Conservation (phyloP, 2,113 vertebrate genomes). For the Benitochromis conjunctus region DNA sequence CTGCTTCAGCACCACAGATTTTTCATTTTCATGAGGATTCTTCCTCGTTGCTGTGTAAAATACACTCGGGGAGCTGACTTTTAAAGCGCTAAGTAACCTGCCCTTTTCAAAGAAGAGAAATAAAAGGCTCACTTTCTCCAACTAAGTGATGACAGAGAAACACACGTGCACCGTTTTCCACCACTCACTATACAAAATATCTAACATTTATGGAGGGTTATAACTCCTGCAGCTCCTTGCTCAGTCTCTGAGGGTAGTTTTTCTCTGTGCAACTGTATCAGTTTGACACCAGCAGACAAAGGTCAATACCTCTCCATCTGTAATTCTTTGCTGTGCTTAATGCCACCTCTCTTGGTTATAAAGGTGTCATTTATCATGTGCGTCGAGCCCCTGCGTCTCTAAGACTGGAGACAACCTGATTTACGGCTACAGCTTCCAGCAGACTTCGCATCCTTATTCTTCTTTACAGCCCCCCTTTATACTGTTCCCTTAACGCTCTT, state of each 20-base stretch:
- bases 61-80: not conserved
- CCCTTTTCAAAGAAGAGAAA: constrained; percentile 19
- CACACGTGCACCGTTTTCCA: constrained; percentile 11
- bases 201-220: not conserved
- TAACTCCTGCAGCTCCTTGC: constrained; percentile 23
- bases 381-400: constrained; percentile 3
- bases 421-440: constrained; percentile 48
- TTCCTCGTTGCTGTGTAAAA: constrained; percentile 10
- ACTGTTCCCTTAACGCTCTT: constrained; percentile 37
- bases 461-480: constrained; percentile 11
- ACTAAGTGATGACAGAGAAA: constrained; percentile 23
- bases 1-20: constrained; percentile 9
- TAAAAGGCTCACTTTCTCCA: constrained; percentile 30
- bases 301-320: constrained; percentile 65
- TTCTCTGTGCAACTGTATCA: constrained; percentile 31
- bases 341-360: constrained; percentile 47
- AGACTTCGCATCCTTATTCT: constrained; percentile 55
- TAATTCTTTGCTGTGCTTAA: constrained; percentile 41
- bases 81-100: constrained; percentile 20
- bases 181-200: not conserved
- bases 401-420: constrained; percentile 40
- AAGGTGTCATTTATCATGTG: constrained; percentile 52
- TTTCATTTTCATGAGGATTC: constrained; percentile 47
- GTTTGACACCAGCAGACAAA: constrained; percentile 55
- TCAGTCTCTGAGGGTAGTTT: constrained; percentile 10